phyloP scores from a whole-genome alignment of 2,888 invertebrate genomes.

The Luperina nickerlii region DNA sequence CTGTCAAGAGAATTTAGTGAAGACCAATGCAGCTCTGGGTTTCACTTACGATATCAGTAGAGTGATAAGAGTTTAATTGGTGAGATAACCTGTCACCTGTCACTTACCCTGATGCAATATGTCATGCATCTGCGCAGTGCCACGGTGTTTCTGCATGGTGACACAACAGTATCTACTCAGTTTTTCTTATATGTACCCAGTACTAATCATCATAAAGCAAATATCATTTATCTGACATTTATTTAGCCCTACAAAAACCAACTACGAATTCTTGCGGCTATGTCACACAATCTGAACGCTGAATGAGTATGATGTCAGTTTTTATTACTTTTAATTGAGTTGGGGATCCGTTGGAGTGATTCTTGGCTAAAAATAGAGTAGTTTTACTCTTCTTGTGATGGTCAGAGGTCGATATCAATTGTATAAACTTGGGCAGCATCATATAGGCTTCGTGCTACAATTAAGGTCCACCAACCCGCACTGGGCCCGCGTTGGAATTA shows the following conservation, averaged over 20 bases:
- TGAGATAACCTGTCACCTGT: conserved; percentile 46
- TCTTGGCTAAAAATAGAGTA: conserved; percentile 17
- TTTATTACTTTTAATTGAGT: conserved; percentile 41
- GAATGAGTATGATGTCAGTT: conserved; percentile 28
- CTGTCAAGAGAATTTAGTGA: neutral
- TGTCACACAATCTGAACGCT: conserved; percentile 15
- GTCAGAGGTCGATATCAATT: neutral
- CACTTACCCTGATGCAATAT: conserved; percentile 19
- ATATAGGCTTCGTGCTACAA: neutral
- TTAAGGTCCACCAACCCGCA: neutral
- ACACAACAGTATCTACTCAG: neutral
- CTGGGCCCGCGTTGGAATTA: neutral
- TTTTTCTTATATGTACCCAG: neutral
- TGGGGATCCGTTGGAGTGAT: conserved; percentile 14
- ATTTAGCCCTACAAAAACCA: neutral
- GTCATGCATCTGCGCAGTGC: conserved; percentile 26
- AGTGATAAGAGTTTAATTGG: conserved; percentile 34
- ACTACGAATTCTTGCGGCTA: conserved; percentile 5
- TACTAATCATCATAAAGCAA: neutral
- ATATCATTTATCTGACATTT: neutral
- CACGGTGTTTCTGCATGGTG: conserved; percentile 24
- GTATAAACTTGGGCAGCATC: neutral
- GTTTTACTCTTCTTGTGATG: neutral
- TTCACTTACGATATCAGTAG: neutral
- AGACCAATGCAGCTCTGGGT: neutral